Percentiles rank a stretch among this genome's conserved stretches.
Evolutionary conservation across 2,888 invertebrate genomes (phyloP).

Genomic region (Prenolepis imparis): DNA sequence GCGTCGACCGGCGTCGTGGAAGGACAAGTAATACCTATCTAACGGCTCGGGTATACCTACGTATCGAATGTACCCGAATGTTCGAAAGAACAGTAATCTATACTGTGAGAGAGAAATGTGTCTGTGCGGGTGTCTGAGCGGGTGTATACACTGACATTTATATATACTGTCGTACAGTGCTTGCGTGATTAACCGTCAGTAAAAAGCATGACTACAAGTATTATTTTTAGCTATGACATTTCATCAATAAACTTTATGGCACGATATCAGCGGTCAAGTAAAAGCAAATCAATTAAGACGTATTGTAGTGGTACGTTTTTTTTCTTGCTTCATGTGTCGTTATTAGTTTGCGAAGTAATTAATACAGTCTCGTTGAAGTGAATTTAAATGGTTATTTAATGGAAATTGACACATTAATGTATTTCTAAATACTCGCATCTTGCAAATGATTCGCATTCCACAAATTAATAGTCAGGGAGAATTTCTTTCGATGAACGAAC

Average conservation of each 20-base stretch:
- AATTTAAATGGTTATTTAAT: background rate
- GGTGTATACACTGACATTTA: background rate
- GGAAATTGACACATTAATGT: background rate
- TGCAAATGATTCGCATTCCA: constrained; percentile 23
- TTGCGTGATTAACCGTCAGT: constrained; percentile 17
- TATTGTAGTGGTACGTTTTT: background rate
- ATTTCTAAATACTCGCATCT: background rate
- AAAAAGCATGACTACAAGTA: background rate
- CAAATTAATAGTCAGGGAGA: constrained; percentile 27
- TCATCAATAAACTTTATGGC: background rate
- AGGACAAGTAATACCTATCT: constrained; percentile 31
- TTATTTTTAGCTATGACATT: constrained; percentile 24
- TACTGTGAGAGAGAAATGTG: constrained; percentile 3
- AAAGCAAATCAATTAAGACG: constrained; percentile 15
- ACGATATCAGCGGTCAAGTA: background rate
- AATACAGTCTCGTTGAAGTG: constrained; percentile 58
- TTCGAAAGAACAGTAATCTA: constrained; percentile 29
- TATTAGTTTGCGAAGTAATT: constrained; percentile 50
- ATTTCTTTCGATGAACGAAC: constrained; percentile 69
- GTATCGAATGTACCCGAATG: constrained; percentile 32
- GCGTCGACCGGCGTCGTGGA: background rate
- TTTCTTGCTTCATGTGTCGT: background rate
- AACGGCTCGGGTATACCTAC: constrained; percentile 1
- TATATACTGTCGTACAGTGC: background rate
- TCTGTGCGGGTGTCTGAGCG: background rate